Percentiles rank a stretch among this genome's conserved stretches.
Conservation (phyloP, 2,113 vertebrate species). For the Terrapene triunguis region DNA sequence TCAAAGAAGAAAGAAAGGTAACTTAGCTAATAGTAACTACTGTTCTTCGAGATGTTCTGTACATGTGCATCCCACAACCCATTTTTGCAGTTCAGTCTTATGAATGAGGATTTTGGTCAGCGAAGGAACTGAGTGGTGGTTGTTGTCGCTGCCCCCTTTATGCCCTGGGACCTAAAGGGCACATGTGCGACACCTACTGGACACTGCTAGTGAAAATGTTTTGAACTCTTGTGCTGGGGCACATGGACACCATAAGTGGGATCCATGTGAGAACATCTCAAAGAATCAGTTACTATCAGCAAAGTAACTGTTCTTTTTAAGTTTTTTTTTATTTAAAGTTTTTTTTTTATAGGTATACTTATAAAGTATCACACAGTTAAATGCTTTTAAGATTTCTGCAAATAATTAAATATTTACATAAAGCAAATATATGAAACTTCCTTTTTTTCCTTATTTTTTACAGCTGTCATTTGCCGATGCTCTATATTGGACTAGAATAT, state of each 20-base stretch:
- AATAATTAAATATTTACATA: background rate
- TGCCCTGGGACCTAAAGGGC: background rate
- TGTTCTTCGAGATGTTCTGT: background rate
- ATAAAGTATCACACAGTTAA: background rate
- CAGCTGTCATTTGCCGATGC: slow-evolving; percentile 97
- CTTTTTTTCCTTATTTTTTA: background rate
- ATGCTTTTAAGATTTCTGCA: background rate
- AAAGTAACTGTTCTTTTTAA: background rate
- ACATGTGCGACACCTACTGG: background rate
- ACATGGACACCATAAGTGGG: background rate
- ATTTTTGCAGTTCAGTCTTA: background rate
- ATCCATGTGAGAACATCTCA: background rate
- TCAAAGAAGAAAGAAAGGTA: background rate
- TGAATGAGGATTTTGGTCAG: background rate
- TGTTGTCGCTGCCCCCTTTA: background rate
- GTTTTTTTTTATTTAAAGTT: background rate
- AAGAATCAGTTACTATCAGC: background rate
- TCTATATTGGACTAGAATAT: slow-evolving; percentile 98
- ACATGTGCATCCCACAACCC: background rate
- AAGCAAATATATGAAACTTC: background rate
- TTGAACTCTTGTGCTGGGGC: background rate
- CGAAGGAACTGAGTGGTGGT: background rate
- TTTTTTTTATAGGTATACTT: background rate
- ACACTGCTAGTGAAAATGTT: background rate
- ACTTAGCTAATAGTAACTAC: background rate